phyloP scores from a whole-genome alignment of 1,140 invertebrate species.

The Drosophila littoralis region DNA sequence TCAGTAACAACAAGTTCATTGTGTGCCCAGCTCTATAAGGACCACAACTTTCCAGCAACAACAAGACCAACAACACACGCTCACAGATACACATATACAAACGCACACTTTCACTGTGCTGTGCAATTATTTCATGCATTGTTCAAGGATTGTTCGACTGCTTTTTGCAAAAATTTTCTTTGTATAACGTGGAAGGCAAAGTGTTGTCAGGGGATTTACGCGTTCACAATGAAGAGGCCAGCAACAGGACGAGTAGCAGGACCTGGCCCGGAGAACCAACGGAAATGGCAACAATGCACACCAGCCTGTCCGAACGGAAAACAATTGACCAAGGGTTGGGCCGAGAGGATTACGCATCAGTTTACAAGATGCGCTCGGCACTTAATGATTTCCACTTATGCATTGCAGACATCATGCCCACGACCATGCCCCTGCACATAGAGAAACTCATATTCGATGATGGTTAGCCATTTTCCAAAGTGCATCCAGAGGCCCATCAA shows the following conservation, averaged over 20 bases:
- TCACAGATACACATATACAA: conserved; percentile 8
- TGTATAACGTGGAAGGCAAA: conserved; percentile 62
- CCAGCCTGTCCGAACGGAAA: conserved; percentile 48
- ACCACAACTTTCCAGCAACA: conserved; percentile 44
- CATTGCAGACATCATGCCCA: conserved; percentile 59
- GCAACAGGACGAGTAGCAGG: conserved; percentile 25
- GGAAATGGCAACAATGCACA: conserved; percentile 72
- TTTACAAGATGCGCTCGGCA: conserved; percentile 73
- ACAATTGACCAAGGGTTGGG: conserved; percentile 60
- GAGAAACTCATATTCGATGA: conserved; percentile 21
- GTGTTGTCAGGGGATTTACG: conserved; percentile 78
- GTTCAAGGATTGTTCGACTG: conserved; percentile 75
- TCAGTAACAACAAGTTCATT: conserved; percentile 28
- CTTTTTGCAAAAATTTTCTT: conserved; percentile 68
- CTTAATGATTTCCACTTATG: conserved; percentile 80
- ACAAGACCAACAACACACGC: background rate
- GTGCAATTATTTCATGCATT: conserved; percentile 78
- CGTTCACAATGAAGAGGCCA: conserved; percentile 54
- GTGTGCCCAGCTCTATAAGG: conserved; percentile 54
- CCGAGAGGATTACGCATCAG: conserved; percentile 74
- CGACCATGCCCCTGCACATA: conserved; percentile 4
- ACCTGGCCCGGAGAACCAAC: conserved; percentile 31
- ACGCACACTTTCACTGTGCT: conserved; percentile 26
- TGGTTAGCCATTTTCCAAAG: conserved; percentile 47
- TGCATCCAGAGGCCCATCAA: conserved; percentile 52